Evolutionary conservation across 1,140 invertebrate species (phyloP), one percentile per base, ranked within the genome.

Genomic region (Lordiphosa clarofinis): DNA sequence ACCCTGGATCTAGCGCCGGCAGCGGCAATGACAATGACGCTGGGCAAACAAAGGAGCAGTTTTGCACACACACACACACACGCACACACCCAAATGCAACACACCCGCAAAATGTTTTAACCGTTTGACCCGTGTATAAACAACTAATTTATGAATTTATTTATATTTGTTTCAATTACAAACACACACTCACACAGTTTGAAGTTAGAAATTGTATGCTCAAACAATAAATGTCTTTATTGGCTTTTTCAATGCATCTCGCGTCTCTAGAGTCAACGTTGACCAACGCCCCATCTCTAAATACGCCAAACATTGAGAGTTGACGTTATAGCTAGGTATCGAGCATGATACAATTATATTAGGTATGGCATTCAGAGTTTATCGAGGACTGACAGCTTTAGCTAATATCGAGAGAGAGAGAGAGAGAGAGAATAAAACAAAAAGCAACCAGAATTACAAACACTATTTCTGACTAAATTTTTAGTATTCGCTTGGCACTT

Each of bases 1-100:
- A 84, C 76, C 76, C 76, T 84, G 58, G 61, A 67, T 52, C 56
- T 62, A 53, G 66, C 73, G 73, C 62, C 73, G 73, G 58, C 62
- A 76, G 55, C 73, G 64, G 60, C 68, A 74, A 59, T 72, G 60
- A 64, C 67, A 72, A 66, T 54, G 56, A 65, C 62, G 48, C 62
- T 79, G 75, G 56, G 58, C 75, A 82, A 82, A 82, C 76, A 82
- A 82, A 82, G 76, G 76, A 82, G 76, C 78, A 76, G 62, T 68
- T 63, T 67, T 61, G 70, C n/a, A n/a, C 59, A 64, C 24, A 55
- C 49, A 58, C 57, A 61, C 36, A 36, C 12, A 48, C 42, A 37
- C 47, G 36, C 52, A 56, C 63, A 73, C 48, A 57, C 38, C 38
- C 50, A 49, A 4, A 43, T 58, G 49, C 44, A 57, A 68, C 47